Evolutionary conservation across 1,140 invertebrate genomes (phyloP), one percentile per base, ranked within the genome.

Genomic region (Coboldia fuscipes): DNA sequence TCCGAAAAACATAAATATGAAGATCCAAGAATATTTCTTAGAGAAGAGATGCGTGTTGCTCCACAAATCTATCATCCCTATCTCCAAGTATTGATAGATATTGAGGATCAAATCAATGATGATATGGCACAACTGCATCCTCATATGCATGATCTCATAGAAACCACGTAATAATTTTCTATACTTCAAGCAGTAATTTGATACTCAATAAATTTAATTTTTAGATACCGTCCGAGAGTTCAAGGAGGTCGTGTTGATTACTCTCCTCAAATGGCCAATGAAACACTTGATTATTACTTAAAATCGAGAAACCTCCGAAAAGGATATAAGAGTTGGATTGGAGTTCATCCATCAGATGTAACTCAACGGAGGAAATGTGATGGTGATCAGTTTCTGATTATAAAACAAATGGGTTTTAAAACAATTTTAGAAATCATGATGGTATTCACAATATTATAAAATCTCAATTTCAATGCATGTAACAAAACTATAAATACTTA

Each of bases 391-490:
- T 35, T 62, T 9, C 51, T 68, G 3, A 62, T 65, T 43, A 76
- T 72, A 71, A 70, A 68, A 39, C 45, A 57, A n/a, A 58, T 54
- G 38, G 70, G 70, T 19, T 75, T 65, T 42, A 59, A 49, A 36
- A 65, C 48, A 19, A 47, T 75, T 36, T 54, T 77, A 9, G 50
- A 65, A 38, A 33, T 72, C 17, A 50, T 75, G 34, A 59, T 63
- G 56, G 66, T 69, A 59, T 42, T 33, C 13, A n/a, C 33, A 0
- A n/a, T n/a, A n/a, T n/a, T n/a, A n/a, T n/a, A n/a, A n/a, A n/a
- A n/a, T n/a, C n/a, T n/a, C n/a, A n/a, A n/a, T n/a, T n/a, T n/a
- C n/a, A n/a, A n/a, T n/a, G n/a, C n/a, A n/a, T n/a, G n/a, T n/a
- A n/a, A n/a, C n/a, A n/a, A n/a, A n/a, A n/a, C n/a, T n/a, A n/a